A percentile compares a stretch with the other conserved stretches of the same genome.
phyloP scores from a whole-genome alignment of 2,797 vertebrate species.

The Melanotaenia parkinsoni region DNA sequence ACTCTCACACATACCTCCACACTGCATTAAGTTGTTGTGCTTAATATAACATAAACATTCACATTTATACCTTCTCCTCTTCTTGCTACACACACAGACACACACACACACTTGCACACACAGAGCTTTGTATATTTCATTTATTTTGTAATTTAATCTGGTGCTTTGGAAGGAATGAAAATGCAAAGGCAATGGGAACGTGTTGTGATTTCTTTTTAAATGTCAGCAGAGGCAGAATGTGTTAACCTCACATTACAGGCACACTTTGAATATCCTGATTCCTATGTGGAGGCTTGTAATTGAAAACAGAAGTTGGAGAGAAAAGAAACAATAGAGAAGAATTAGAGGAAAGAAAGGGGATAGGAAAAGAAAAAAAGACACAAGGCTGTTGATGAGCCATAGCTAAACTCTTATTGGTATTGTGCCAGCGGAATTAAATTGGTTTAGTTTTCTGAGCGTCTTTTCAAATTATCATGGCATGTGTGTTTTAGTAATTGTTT shows the following conservation, averaged over 20 bases:
- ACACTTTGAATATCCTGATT: conserved; percentile 75
- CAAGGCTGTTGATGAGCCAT: conserved; percentile 62
- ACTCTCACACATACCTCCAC: conserved; percentile 23
- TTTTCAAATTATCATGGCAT: conserved; percentile 61
- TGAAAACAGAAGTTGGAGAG: conserved; percentile 68
- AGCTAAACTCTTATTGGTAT: conserved; percentile 53
- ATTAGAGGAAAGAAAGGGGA: conserved; percentile 30
- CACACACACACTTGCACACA: conserved; percentile 22
- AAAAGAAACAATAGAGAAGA: conserved; percentile 25
- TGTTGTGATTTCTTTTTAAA: conserved; percentile 91
- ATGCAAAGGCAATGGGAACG: conserved; percentile 74
- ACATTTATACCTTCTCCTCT: conserved; percentile 38
- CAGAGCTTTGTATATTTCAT: conserved; percentile 89
- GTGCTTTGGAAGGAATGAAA: conserved; percentile 82
- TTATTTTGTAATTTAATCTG: conserved; percentile 96
- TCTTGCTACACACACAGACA: conserved; percentile 28
- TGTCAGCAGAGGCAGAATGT: conserved; percentile 82
- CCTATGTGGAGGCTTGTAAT: conserved; percentile 67
- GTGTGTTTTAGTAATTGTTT: conserved; percentile 82
- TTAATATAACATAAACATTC: conserved; percentile 56
- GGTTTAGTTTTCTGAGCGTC: conserved; percentile 56
- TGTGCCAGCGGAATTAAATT: conserved; percentile 64
- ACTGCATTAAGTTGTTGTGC: conserved; percentile 57
- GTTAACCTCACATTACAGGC: conserved; percentile 78
- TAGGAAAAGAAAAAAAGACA: conserved; percentile 22